A percentile compares a stretch with the other conserved stretches of the same genome.
Conservation (phyloP, 2,888 invertebrate genomes). For the Drosophila maculinotata region DNA sequence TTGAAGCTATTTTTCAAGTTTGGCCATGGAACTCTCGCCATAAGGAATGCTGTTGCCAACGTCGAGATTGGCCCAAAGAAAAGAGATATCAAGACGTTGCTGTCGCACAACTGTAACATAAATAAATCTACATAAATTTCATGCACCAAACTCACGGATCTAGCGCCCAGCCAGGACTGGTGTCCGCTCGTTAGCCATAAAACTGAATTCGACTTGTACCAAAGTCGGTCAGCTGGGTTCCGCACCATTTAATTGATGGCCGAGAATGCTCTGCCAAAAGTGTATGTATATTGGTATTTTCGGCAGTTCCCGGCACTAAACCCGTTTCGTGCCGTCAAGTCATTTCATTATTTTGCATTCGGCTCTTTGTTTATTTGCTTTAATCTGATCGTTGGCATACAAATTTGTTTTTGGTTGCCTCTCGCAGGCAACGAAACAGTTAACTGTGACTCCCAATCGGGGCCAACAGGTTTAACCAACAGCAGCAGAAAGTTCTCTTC, state of each 20-base stretch:
- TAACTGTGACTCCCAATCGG: slow-evolving; percentile 62
- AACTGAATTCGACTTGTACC: slow-evolving; percentile 16
- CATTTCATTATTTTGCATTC: slow-evolving; percentile 69
- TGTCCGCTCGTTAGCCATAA: slow-evolving; percentile 52
- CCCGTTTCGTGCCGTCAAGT: slow-evolving; percentile 52
- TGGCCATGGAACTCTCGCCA: slow-evolving; percentile 50
- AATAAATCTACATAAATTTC: slow-evolving; percentile 73
- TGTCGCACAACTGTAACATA: slow-evolving; percentile 67
- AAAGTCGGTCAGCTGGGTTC: slow-evolving; percentile 50
- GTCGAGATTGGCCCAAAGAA: slow-evolving; percentile 30
- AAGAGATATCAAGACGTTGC: slow-evolving; percentile 58
- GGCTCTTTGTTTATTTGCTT: slow-evolving; percentile 43
- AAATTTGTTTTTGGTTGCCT: slow-evolving; percentile 48
- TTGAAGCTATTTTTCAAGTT: slow-evolving; percentile 62
- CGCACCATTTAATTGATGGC: slow-evolving; percentile 49
- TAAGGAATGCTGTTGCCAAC: slow-evolving; percentile 63
- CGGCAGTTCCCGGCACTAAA: slow-evolving; percentile 42
- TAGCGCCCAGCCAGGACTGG: slow-evolving; percentile 31
- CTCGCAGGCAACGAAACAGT: slow-evolving; percentile 68
- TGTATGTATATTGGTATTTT: slow-evolving; percentile 34
- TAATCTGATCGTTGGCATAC: slow-evolving; percentile 64
- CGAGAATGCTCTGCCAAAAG: slow-evolving; percentile 25
- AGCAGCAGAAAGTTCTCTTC: slow-evolving; percentile 50
- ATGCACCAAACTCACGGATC: slow-evolving; percentile 43
- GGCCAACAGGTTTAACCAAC: slow-evolving; percentile 69